phyloP scores from a whole-genome alignment of 2,113 vertebrate genomes.

The Erythrolamprus reginae region DNA sequence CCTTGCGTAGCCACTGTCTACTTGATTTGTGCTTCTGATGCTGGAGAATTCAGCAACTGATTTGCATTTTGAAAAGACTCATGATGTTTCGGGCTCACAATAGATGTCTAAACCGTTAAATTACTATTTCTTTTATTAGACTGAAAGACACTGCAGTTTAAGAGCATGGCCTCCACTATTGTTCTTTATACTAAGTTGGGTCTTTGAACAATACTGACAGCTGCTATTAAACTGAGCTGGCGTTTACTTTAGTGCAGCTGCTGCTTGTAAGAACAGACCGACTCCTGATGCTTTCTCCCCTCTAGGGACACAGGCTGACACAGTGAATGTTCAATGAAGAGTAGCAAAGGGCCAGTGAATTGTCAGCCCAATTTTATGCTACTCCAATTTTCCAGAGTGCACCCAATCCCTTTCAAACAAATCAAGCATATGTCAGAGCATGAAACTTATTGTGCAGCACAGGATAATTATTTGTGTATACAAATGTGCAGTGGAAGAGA shows the following conservation, averaged over 20 bases:
- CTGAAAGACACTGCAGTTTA: constrained; percentile 67
- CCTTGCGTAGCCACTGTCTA: constrained; percentile 13
- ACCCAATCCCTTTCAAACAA: constrained; percentile 78
- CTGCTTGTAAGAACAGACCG: constrained; percentile 69
- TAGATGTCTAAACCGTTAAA: constrained; percentile 72
- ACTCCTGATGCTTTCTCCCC: constrained; percentile 63
- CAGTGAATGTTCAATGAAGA: constrained; percentile 65
- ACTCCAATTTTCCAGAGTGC: constrained; percentile 76
- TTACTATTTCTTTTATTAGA: constrained; percentile 74
- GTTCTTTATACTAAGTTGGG: constrained; percentile 71
- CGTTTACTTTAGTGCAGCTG: constrained; percentile 71
- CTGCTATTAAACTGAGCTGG: constrained; percentile 81
- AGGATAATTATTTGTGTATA: constrained; percentile 75
- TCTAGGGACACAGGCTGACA: constrained; percentile 74
- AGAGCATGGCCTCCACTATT: constrained; percentile 67
- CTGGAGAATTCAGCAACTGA: constrained; percentile 48
- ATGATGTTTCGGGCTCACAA: constrained; percentile 70
- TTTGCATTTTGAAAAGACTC: constrained; percentile 66
- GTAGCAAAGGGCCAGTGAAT: constrained; percentile 72
- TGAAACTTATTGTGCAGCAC: constrained; percentile 76
- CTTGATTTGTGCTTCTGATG: constrained; percentile 41
- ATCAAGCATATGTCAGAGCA: constrained; percentile 81
- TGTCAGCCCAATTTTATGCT: constrained; percentile 77
- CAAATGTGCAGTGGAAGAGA: constrained; percentile 47
- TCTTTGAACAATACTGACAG: constrained; percentile 91